Percentiles rank a stretch among this genome's conserved stretches.
These are phyloP conservation scores for Castor canadensis DNA, from an alignment of 2,113 vertebrate species.

Conservation along the genomic window DNA sequence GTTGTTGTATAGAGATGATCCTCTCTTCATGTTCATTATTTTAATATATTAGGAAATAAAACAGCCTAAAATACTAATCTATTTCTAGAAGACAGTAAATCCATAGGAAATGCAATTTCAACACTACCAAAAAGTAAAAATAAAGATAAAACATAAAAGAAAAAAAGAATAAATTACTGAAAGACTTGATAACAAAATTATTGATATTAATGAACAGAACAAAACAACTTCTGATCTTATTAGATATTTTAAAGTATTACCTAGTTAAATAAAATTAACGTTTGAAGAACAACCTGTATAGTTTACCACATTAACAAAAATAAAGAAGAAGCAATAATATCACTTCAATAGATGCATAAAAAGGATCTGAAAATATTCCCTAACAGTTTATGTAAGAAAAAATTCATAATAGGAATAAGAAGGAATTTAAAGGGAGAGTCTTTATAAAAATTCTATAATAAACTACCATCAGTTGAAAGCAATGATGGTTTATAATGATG, in stretches of 20 bases:
- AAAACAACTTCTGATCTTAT: not conserved
- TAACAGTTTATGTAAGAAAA: not conserved
- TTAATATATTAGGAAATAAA: not conserved
- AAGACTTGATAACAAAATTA: not conserved
- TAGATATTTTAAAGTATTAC: not conserved
- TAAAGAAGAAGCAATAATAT: not conserved
- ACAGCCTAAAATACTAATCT: not conserved
- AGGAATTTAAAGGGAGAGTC: not conserved
- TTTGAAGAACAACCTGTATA: not conserved
- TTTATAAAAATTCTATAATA: not conserved
- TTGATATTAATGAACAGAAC: not conserved
- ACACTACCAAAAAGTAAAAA: not conserved
- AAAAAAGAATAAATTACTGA: not conserved
- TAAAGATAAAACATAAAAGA: not conserved
- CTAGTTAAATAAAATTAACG: not conserved
- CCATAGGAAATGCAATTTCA: not conserved
- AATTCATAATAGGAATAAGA: not conserved
- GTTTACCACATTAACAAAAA: not conserved
- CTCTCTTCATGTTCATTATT: not conserved
- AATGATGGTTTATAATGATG: not conserved
- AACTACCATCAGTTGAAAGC: not conserved
- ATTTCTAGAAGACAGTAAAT: not conserved
- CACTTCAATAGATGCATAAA: not conserved
- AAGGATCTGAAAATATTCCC: not conserved
- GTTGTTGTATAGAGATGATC: not conserved